Percentiles rank a stretch among this genome's conserved stretches.
These are phyloP conservation scores for Julus scanicus DNA, from an alignment of 2,888 invertebrate genomes.

Conservation along the genomic window DNA sequence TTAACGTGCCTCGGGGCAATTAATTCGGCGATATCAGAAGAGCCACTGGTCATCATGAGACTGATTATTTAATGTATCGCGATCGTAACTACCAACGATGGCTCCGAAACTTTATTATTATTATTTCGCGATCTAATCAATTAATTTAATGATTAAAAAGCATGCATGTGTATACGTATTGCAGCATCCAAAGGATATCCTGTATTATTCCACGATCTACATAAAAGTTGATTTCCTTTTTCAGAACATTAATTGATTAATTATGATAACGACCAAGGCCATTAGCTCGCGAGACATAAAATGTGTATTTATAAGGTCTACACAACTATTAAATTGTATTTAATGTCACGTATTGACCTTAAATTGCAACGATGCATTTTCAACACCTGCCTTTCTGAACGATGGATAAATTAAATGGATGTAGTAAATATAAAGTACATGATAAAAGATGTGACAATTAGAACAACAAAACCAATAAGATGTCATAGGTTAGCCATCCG, in stretches of 20 bases:
- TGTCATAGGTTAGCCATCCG: too few species aligned
- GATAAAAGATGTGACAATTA: too few species aligned
- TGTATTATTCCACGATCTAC: too few species aligned
- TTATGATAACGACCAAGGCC: background rate
- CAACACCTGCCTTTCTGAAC: background rate
- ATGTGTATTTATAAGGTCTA: background rate
- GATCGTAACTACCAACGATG: background rate
- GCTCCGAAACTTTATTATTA: background rate
- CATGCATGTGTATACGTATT: background rate
- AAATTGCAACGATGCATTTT: background rate
- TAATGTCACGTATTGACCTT: background rate
- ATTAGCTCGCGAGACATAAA: background rate
- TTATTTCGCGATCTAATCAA: background rate
- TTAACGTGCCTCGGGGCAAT: slow-evolving; percentile 33
- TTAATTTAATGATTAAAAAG: background rate
- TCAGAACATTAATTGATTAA: background rate
- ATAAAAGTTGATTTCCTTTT: background rate
- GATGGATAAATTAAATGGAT: background rate
- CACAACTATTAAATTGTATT: background rate
- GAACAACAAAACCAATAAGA: too few species aligned
- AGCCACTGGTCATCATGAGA: slow-evolving; percentile 18
- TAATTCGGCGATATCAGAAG: slow-evolving; percentile 7
- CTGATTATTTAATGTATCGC: background rate
- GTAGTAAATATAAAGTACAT: background rate
- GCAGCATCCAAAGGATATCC: background rate